These are phyloP conservation scores for Bujurquina vittata DNA, from an alignment of 2,113 vertebrate genomes.

Conservation along the genomic window DNA sequence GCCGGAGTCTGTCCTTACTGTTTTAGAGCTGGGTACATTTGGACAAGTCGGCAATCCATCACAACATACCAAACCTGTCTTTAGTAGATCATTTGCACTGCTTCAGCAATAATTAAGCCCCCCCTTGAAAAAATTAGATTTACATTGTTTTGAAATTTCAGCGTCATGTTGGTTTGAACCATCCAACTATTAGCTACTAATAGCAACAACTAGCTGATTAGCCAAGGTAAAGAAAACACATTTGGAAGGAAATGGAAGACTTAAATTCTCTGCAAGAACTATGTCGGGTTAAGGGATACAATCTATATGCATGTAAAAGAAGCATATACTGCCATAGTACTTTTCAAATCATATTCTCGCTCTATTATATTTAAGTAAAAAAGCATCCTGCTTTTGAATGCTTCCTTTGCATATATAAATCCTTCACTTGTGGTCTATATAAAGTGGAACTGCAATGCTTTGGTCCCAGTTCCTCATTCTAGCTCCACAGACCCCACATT, in stretches of 20 bases:
- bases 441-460: too few relatives aligned
- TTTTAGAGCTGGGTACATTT: background rate
- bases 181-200: background rate
- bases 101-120: too few relatives aligned
- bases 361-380: background rate
- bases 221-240: background rate
- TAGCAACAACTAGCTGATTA: background rate
- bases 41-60: background rate
- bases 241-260: too few relatives aligned
- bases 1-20: background rate
- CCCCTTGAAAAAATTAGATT: background rate
- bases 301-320: background rate
- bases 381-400: too few relatives aligned
- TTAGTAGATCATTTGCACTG: background rate
- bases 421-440: too few relatives aligned
- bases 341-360: rapidly evolving
- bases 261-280: background rate
- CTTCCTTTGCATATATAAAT: too few relatives aligned
- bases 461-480: too few relatives aligned
- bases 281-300: background rate
- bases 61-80: background rate
- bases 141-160: background rate
- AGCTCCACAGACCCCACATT: too few relatives aligned
- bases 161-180: background rate
- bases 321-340: background rate